Conservation (phyloP, 2,888 invertebrate genomes). For the Eulithis testata region DNA sequence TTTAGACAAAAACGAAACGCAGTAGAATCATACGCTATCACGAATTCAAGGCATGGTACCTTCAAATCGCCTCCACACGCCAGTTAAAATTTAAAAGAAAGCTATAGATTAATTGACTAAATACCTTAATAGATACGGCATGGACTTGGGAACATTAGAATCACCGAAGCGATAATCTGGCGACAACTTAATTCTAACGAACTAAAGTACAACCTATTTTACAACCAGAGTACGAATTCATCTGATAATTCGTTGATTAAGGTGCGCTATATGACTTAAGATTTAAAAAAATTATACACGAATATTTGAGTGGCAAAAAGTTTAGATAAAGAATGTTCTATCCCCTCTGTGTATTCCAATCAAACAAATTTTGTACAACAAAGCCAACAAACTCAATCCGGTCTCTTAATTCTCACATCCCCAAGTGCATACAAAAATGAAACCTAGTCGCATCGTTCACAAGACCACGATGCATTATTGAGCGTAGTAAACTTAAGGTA, state of each 20-base stretch:
- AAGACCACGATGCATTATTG: slow-evolving; percentile 70
- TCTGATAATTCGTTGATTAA: slow-evolving; percentile 20
- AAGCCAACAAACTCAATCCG: slow-evolving; percentile 1
- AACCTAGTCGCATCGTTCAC: slow-evolving; percentile 71
- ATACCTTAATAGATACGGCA: slow-evolving; percentile 78
- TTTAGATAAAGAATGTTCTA: neutral
- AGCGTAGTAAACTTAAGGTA: slow-evolving; percentile 79
- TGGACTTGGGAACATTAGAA: slow-evolving; percentile 48
- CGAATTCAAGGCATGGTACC: slow-evolving; percentile 52
- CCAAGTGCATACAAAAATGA: slow-evolving; percentile 40
- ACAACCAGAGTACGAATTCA: slow-evolving; percentile 29
- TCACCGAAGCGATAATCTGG: slow-evolving; percentile 16
- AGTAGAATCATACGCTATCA: slow-evolving; percentile 58
- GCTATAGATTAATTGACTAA: slow-evolving; percentile 83
- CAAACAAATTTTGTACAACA: neutral
- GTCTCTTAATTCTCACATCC: slow-evolving; percentile 15
- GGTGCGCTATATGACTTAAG: slow-evolving; percentile 6
- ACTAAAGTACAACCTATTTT: slow-evolving; percentile 31
- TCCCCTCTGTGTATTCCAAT: slow-evolving; percentile 3
- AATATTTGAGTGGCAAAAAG: neutral
- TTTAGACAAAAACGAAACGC: slow-evolving; percentile 1
- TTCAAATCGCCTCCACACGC: slow-evolving; percentile 59
- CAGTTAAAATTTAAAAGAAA: slow-evolving; percentile 64
- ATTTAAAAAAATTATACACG: neutral
- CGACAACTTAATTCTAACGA: slow-evolving; percentile 26